phyloP scores from a whole-genome alignment of 2,888 invertebrate genomes.

The Caenorhabditis imperialis region DNA sequence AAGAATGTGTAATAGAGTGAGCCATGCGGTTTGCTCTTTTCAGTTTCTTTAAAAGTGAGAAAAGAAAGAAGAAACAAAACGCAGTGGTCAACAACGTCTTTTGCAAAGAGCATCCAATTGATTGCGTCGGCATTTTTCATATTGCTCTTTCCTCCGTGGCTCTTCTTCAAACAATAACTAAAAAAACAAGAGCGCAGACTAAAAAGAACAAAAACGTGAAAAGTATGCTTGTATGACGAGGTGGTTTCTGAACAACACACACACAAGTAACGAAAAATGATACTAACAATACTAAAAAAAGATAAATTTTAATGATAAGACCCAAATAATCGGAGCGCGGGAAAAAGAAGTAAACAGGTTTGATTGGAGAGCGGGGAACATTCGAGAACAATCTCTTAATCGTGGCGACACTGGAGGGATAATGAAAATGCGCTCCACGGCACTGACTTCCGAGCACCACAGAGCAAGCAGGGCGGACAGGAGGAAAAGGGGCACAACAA shows the following conservation, averaged over 20 bases:
- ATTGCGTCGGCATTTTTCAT: no score
- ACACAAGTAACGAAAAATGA: no score
- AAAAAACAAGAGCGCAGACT: neutral
- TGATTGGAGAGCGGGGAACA: slow-evolving; percentile 3
- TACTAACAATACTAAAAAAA: slow-evolving; percentile 15
- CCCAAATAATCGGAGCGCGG: slow-evolving; percentile 4
- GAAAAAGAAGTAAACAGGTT: slow-evolving; percentile 17
- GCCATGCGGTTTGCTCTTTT: slow-evolving; percentile 12
- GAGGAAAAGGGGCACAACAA: slow-evolving; percentile 20
- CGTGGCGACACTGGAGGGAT: neutral
- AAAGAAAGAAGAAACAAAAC: neutral
- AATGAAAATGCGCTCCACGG: slow-evolving; percentile 31
- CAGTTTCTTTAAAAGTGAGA: slow-evolving; percentile 36
- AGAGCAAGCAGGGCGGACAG: slow-evolving; percentile 19
- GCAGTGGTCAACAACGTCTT: no score
- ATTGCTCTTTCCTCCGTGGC: neutral
- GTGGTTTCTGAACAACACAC: no score
- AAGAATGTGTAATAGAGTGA: slow-evolving; percentile 29
- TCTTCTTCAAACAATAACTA: neutral
- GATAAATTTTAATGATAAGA: slow-evolving; percentile 14
- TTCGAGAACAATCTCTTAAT: slow-evolving; percentile 16
- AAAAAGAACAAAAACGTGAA: neutral
- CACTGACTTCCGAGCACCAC: slow-evolving; percentile 31
- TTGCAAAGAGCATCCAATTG: no score
- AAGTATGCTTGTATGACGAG: no score